phyloP scores from a whole-genome alignment of 2,888 invertebrate species.

The Proisotoma minuta region DNA sequence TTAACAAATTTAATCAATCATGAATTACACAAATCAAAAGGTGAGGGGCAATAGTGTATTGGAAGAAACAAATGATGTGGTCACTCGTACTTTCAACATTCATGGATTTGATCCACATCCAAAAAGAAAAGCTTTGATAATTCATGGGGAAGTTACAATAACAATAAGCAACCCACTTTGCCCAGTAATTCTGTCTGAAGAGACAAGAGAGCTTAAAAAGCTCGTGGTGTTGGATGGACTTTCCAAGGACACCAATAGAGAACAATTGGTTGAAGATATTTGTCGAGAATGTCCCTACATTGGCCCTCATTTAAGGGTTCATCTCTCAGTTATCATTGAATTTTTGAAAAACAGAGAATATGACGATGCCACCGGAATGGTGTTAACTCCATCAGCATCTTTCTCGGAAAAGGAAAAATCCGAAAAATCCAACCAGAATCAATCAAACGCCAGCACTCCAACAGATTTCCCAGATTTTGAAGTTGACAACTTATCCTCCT shows the following conservation, averaged over 20 bases:
- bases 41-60: constrained; percentile 13
- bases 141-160: constrained; percentile 41
- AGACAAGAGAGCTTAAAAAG: constrained; percentile 65
- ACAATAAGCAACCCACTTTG: constrained; percentile 34
- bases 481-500: constrained; percentile 32
- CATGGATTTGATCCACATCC: constrained; percentile 44
- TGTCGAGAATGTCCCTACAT: constrained; percentile 69
- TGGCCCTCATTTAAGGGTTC: constrained; percentile 20
- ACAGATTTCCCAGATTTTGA: constrained; percentile 40
- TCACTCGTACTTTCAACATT: constrained; percentile 43
- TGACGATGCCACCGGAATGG: constrained; percentile 37
- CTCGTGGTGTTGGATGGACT: constrained; percentile 76
- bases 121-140: constrained; percentile 34
- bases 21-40: no score
- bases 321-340: constrained; percentile 26
- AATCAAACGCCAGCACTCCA: constrained; percentile 17
- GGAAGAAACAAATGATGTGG: constrained; percentile 28
- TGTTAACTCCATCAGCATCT: constrained; percentile 30
- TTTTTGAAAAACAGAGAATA: constrained; percentile 33
- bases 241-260: constrained; percentile 69
- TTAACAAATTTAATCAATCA: no score
- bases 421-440: neutral
- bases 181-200: constrained; percentile 39
- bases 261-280: constrained; percentile 73
- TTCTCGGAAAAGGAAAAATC: constrained; percentile 20